Base-by-base conservation (phyloP, 2,797 vertebrate genomes). In the Schizopygopsis malacanthus region DNA sequence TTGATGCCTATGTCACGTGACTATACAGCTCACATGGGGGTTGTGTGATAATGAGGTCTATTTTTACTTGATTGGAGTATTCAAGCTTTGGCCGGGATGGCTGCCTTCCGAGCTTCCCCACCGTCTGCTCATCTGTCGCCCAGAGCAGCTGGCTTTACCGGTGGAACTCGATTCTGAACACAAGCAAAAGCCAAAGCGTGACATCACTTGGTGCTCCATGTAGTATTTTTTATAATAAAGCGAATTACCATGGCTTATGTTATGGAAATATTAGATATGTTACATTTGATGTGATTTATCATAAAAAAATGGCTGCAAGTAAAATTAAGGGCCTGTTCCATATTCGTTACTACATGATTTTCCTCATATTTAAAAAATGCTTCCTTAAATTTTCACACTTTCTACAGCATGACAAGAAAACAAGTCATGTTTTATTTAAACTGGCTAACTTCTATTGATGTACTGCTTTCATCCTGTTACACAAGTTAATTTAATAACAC, bases 11-110 rank as follows among this genome's bases (percentile, higher is more conserved):
- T 33, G 59, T 50, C 72, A 79, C 43, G 75, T 88, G 84, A 39
- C 67, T 82, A 20, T 69, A 59, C 61, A 45, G 76, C 81, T 75
- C 63, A 75, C 83, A 76, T 87, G 85, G 83, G 85, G 75, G 25
- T 87, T 84, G 65, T 82, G 76, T 82, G 69, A 80, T 87, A 83
- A 89, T 75, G 70, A 85, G 72, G 45, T 84, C 89, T 87, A 90
- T 89, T 90, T 90, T 89, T 90, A 81, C 82, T 61, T 72, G 28
- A 89, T 85, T 85, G 86, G 56, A 86, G 81, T 89, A 90, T 86
- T 86, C 41, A 83, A 86, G 54, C 80, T 83, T 86, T 82, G 80
- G 73, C 61, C 25, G 11, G 45, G 52, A 22, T 75, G 67, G n/a
- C 45, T 79, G 67, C 59, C 85, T 88, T 83, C 67, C 39, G 28